Base-by-base conservation (phyloP, 1,140 invertebrate genomes). In the Drosophila micromelanica region DNA sequence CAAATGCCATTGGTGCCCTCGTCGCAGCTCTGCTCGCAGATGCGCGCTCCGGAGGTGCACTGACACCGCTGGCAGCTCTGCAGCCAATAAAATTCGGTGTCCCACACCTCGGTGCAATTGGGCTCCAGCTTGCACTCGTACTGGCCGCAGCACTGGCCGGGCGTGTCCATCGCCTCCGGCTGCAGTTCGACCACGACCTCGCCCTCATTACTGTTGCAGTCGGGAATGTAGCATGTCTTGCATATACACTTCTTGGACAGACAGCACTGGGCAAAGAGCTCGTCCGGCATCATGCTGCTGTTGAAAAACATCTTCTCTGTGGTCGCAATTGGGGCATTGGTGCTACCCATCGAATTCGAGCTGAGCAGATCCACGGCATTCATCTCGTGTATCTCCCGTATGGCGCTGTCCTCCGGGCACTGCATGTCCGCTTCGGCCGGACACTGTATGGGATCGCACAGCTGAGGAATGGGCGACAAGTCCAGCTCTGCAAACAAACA, bases 1-100 rank as follows among this genome's bases (percentile, higher is more conserved):
- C 90, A 91, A 17, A 89, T 74, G 37, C 76, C 76, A 55, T 67
- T 73, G 7, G 20, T 46, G 20, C 57, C 57, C 46, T 90, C 87
- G 42, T 91, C 90, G 51, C 90, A 91, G 30, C 23, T 71, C 43
- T 90, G 78, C 46, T 87, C 75, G 72, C 90, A 91, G 9, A 91
- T 77, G 4, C 59, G 65, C 12, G 69, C 32, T 0, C 90, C 90
- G 11, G 70, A 74, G 5, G 37, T 73, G 70, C 90, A 91, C 12
- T 62, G 57, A 27, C 90, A 91, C 0, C 84, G 84, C 57, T 80
- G 73, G 57, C 90, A 91, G 9, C 81, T 62, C 32, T 76, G 76
- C 13, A 90, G 55, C 90, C 90, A 91, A 32, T 72, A 71, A 46
- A 60, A 82, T 1, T 80, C 72, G 2, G 87, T 91, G 48, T 91